A percentile compares a stretch with the other conserved stretches of the same genome.
These are phyloP conservation scores for Ophioderma brevispina DNA, from an alignment of 35 echinoderm and acorn worm genomes.

Conservation along the genomic window DNA sequence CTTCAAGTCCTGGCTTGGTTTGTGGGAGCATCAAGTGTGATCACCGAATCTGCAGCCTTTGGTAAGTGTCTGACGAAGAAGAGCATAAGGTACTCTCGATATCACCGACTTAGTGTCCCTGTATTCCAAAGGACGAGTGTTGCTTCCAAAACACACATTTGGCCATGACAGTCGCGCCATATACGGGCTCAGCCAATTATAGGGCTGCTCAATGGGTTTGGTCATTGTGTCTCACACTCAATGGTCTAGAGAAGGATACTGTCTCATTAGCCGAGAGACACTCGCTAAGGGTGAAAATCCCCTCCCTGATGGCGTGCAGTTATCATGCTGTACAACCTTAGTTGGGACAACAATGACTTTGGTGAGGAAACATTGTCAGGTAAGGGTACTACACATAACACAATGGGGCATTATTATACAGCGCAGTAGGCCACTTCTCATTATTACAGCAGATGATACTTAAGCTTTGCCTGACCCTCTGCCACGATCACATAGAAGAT, in stretches of 20 bases:
- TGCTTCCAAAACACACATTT: slow-evolving; percentile 63
- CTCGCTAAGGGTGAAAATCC: slow-evolving; percentile 28
- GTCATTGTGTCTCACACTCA: slow-evolving; percentile 68
- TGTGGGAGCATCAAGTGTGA: slow-evolving; percentile 22
- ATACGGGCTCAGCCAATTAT: slow-evolving; percentile 68
- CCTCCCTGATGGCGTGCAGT: slow-evolving; percentile 44
- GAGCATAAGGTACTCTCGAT: slow-evolving; percentile 42
- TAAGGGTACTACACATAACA: slow-evolving; percentile 87
- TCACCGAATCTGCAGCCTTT: slow-evolving; percentile 17
- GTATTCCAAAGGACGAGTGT: slow-evolving; percentile 19
- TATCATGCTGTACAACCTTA: slow-evolving; percentile 25
- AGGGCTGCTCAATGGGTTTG: slow-evolving; percentile 69
- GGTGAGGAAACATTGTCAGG: slow-evolving; percentile 74
- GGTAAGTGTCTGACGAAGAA: slow-evolving; percentile 9
- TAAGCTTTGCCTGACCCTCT: background rate
- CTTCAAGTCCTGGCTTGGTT: slow-evolving; percentile 46
- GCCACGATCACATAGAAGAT: slow-evolving; percentile 18
- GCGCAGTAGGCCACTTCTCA: background rate
- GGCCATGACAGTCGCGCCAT: slow-evolving; percentile 72
- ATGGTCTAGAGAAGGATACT: slow-evolving; percentile 72
- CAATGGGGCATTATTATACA: slow-evolving; percentile 82
- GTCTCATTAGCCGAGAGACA: slow-evolving; percentile 53
- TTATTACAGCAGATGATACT: background rate
- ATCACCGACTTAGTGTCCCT: slow-evolving; percentile 25
- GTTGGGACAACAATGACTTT: slow-evolving; percentile 88